Conservation (phyloP, 2,888 invertebrate genomes). For the Drosophila prostipennis region DNA sequence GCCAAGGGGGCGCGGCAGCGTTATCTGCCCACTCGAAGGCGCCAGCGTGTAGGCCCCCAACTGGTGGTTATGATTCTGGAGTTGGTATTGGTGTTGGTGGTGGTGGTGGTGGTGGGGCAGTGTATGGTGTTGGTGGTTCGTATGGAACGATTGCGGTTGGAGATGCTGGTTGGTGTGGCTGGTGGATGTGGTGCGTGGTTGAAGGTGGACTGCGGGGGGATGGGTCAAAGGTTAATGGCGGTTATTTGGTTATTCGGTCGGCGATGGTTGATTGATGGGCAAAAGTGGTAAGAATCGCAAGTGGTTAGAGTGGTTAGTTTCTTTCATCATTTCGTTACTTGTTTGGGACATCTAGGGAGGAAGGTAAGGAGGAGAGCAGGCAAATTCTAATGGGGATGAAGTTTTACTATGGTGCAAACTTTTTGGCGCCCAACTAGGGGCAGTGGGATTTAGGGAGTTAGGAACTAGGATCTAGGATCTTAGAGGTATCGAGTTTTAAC, state of each 20-base stretch:
- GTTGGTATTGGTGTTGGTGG: conserved; percentile 17
- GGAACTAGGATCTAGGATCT: neutral
- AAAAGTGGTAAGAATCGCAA: conserved; percentile 44
- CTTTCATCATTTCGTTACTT: neutral
- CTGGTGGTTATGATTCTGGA: conserved; percentile 22
- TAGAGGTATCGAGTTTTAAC: too few species aligned
- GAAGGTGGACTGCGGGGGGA: conserved; percentile 53
- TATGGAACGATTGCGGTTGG: conserved; percentile 31
- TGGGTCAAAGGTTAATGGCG: conserved; percentile 38
- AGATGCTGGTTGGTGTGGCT: conserved; percentile 34
- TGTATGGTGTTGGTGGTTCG: conserved; percentile 60
- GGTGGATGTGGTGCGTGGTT: conserved; percentile 41
- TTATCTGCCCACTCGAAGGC: conserved; percentile 55
- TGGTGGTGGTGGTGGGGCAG: conserved; percentile 45
- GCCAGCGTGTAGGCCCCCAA: conserved; percentile 5
- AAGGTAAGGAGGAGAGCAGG: neutral
- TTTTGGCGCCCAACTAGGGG: neutral
- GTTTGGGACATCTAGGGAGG: neutral
- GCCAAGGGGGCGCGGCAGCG: conserved; percentile 67
- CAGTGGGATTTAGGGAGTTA: neutral
- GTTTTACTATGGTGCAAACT: neutral
- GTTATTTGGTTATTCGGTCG: conserved; percentile 42
- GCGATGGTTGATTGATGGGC: conserved; percentile 38
- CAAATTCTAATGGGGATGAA: neutral
- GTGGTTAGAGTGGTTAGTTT: conserved; percentile 32